Evolutionary conservation across 2,797 vertebrate genomes (phyloP), one percentile per base, ranked within the genome.

Genomic region (Micropoecilia bifurca): DNA sequence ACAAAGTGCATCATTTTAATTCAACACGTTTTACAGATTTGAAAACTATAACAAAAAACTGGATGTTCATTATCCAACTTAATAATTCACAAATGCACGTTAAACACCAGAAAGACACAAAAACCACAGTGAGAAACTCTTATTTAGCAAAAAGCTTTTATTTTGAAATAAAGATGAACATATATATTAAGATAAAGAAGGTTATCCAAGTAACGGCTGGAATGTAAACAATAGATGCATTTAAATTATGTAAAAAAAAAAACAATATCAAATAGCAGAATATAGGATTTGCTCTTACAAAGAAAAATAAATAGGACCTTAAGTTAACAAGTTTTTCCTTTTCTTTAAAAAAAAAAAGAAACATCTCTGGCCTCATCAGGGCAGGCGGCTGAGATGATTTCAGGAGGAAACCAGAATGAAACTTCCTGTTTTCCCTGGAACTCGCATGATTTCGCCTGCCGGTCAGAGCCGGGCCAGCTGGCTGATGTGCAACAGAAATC

Each of bases 151-250:
- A 82, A 82, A 80, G 85, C 79, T 85, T 96, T 96, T 95, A 95
- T 95, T 96, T 94, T 88, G 87, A 93, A 95, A 93, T 87, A 79
- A 90, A 85, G 74, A 84, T 89, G 86, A 74, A 91, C 92, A 92
- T 79, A 84, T 95, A 96, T 96, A 96, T 96, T 95, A 96, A 93
- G 89, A 94, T 94, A 93, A 93, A 92, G 89, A 94, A 90, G 80
- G 80, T 89, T 92, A 89, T 91, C 76, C 83, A 90, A 84, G 83
- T 80, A 82, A 93, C 86, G 87, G 77, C 84, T 84, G 93, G 93
- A 95, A 95, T 96, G 94, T 95, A 95, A 95, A 95, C 91, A 92
- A 93, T 91, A 91, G 94, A 94, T 92, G 91, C 86, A 93, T 85
- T 95, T 96, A 96, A 96, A 95, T 96, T 95, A 96, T 87, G 88